These are phyloP conservation scores for Andricus quercusramuli DNA, from an alignment of 2,888 invertebrate species.

Conservation along the genomic window DNA sequence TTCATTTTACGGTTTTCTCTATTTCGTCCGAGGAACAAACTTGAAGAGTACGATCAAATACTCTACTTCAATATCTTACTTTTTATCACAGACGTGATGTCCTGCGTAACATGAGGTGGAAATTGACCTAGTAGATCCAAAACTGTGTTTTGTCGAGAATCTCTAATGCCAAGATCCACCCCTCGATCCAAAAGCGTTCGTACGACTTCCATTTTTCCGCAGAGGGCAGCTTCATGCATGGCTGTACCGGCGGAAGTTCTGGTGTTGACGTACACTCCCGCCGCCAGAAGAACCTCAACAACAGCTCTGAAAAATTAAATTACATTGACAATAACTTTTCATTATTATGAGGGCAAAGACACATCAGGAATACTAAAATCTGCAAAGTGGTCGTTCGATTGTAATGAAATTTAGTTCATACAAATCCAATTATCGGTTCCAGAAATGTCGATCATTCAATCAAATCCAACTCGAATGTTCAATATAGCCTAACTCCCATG, in stretches of 20 bases:
- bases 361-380: no score
- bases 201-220: conserved; percentile 94
- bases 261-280: conserved; percentile 93
- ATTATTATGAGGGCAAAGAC: no score
- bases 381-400: no score
- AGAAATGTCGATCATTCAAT: no score
- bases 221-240: conserved; percentile 95
- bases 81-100: conserved; percentile 91
- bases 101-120: conserved; percentile 92
- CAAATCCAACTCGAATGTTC: no score
- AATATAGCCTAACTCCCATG: no score
- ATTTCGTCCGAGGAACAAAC: no score
- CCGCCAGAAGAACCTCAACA: conserved; percentile 89
- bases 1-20: no score
- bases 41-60: no score
- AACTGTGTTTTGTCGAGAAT: conserved; percentile 90
- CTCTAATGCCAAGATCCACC: conserved; percentile 89
- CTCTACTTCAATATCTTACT: conserved; percentile 79
- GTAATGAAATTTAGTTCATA: no score
- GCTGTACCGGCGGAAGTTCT: conserved; percentile 93
- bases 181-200: conserved; percentile 89
- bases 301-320: conserved; percentile 83
- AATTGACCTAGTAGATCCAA: conserved; percentile 92
- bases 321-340: background rate
- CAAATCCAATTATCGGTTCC: no score